Conservation (phyloP, 1,140 invertebrate species). For the Euglossa dilemma region DNA sequence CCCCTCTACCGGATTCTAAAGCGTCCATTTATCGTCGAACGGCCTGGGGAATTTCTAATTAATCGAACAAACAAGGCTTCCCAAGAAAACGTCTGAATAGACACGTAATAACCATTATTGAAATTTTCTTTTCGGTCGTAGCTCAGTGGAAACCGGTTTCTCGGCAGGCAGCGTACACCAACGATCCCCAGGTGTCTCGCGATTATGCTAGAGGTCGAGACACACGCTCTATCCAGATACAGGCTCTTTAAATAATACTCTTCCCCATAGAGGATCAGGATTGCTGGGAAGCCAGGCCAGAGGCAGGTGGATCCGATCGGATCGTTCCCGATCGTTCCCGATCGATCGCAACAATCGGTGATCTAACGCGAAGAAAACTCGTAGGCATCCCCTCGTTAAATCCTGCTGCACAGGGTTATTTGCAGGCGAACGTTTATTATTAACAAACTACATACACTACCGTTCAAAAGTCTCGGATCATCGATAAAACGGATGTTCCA, state of each 20-base stretch:
- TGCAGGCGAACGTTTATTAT: constrained; percentile 19
- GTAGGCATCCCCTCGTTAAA: not conserved
- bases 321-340: constrained; percentile 17
- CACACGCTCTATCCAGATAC: constrained; percentile 34
- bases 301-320: constrained; percentile 49
- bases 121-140: constrained; percentile 55
- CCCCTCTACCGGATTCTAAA: not conserved
- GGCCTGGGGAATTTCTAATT: constrained; percentile 32
- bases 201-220: constrained; percentile 59
- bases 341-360: constrained; percentile 29
- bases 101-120: constrained; percentile 46
- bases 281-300: not conserved
- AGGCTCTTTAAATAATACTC: constrained; percentile 46
- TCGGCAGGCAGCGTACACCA: constrained; percentile 14
- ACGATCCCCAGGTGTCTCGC: constrained; percentile 20
- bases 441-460: not conserved
- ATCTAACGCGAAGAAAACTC: constrained; percentile 16
- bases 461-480: not conserved
- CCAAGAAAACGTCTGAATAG: constrained; percentile 34
- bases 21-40: constrained; percentile 2
- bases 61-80: constrained; percentile 37
- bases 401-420: not conserved
- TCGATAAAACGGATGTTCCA: not conserved
- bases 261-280: constrained; percentile 21
- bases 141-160: constrained; percentile 44